Percentiles rank a stretch among this genome's conserved stretches.
phyloP scores from a whole-genome alignment of 2,888 invertebrate species.

The Phorcus lineatus region DNA sequence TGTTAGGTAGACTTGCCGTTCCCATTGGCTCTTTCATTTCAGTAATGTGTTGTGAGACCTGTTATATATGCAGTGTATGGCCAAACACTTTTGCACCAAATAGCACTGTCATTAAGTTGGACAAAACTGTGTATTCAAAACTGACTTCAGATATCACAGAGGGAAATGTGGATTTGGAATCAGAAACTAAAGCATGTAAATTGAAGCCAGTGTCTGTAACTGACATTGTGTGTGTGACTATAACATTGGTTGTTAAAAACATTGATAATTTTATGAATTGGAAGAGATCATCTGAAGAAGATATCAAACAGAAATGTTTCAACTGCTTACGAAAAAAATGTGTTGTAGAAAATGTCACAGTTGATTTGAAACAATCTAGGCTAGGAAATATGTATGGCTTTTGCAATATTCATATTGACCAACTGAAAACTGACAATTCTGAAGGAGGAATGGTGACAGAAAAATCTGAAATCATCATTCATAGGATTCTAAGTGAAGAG shows the following conservation, averaged over 20 bases:
- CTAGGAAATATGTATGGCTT: slow-evolving; percentile 58
- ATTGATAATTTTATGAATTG: neutral
- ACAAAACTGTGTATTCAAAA: slow-evolving; percentile 8
- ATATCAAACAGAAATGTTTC: slow-evolving; percentile 36
- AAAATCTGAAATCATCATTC: slow-evolving; percentile 52
- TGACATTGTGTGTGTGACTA: neutral
- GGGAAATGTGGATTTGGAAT: neutral
- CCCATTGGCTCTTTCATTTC: slow-evolving; percentile 2
- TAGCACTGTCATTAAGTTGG: slow-evolving; percentile 20
- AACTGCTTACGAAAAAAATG: slow-evolving; percentile 49
- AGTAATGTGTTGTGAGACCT: neutral
- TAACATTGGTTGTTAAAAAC: slow-evolving; percentile 24
- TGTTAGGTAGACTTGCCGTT: neutral
- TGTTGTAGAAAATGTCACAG: slow-evolving; percentile 40
- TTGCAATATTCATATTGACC: slow-evolving; percentile 46
- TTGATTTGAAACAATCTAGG: slow-evolving; percentile 46
- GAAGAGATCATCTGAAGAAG: neutral
- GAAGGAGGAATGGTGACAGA: slow-evolving; percentile 41
- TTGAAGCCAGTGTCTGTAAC: neutral
- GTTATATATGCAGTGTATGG: slow-evolving; percentile 7
- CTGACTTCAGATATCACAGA: neutral
- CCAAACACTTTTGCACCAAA: neutral
- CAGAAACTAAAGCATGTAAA: neutral
- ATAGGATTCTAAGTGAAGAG: slow-evolving; percentile 54
- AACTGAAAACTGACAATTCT: neutral